Base-by-base conservation (phyloP, 2,888 invertebrate genomes). In the Orchestes rusci region DNA sequence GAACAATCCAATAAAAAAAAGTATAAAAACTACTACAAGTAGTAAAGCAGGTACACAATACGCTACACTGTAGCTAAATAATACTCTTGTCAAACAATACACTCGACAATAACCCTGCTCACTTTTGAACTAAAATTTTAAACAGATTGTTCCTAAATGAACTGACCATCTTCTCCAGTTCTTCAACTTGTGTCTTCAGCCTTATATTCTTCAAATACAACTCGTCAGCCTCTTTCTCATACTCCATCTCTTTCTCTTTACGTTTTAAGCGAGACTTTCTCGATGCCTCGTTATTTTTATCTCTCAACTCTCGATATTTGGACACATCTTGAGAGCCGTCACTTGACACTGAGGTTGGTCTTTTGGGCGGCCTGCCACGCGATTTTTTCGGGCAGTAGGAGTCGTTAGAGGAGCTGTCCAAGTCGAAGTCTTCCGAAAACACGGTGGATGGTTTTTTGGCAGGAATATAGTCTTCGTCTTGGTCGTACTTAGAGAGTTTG, bases 251-350 rank as follows among this genome's bases (percentile, higher is more conserved):
- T 48, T 74, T 74, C 2, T 66, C 62, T 66, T 83, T 84, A 53
- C 84, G 75, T 58, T 83, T 84, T 70, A 79, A 76, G 52, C 85
- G 70, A 1, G 84, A 84, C 55, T 79, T 75, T 56, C 84, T 73
- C 30, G 85, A 85, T 31, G 85, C 84, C 66, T 84, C 84, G 62
- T 86, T 86, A 66, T 86, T 86, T 62, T 82, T 83, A 60, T 82
- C 81, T 43, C 86, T 69, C 51, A 82, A 71, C 59, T 83, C 81
- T 38, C 82, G 70, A 62, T 85, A 84, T 52, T 73, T 76, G 33
- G 64, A 62, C 52, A 74, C 35, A 13, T 36, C 72, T 62, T 58
- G 39, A 60, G 70, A 62, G 62, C 70, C 43, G 66, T 73, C 61
- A 64, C 72, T 58, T 3, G 62, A 58, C 16, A 64, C 50, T 4